Conservation (phyloP, 2,888 invertebrate species). For the Drosophila bunnanda region DNA sequence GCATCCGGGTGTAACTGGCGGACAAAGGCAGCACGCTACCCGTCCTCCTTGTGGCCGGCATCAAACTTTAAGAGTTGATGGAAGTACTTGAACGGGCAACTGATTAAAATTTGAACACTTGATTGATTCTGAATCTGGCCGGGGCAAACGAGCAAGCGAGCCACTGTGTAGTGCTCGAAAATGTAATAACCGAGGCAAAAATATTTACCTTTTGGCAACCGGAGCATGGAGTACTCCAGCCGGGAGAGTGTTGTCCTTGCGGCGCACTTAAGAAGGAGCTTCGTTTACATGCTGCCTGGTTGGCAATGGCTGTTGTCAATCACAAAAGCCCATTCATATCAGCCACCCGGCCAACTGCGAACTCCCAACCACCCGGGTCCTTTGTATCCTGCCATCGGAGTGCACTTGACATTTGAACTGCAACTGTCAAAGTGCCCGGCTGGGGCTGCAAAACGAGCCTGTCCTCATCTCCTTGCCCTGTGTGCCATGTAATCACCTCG, state of each 20-base stretch:
- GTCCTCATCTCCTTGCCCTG: constrained; percentile 31
- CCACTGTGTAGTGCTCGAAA: constrained; percentile 44
- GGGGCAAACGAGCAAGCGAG: constrained; percentile 29
- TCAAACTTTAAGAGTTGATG: constrained; percentile 63
- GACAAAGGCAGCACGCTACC: constrained; percentile 17
- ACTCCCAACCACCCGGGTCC: background rate
- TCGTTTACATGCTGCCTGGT: constrained; percentile 65
- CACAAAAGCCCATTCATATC: constrained; percentile 55
- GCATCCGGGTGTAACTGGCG: constrained; percentile 32
- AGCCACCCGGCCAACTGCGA: constrained; percentile 1
- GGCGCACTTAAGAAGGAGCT: constrained; percentile 56
- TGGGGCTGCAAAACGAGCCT: constrained; percentile 47
- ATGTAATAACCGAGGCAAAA: constrained; percentile 73
- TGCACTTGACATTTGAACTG: constrained; percentile 79
- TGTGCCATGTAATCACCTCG: constrained; percentile 34
- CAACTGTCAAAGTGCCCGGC: constrained; percentile 68
- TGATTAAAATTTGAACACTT: constrained; percentile 76
- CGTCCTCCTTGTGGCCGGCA: constrained; percentile 54
- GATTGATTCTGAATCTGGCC: constrained; percentile 67
- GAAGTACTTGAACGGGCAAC: constrained; percentile 58
- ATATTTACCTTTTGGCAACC: constrained; percentile 75
- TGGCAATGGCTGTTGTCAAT: constrained; percentile 58
- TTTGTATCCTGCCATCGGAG: constrained; percentile 40
- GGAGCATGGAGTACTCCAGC: constrained; percentile 44
- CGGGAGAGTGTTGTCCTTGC: constrained; percentile 37